Conservation (phyloP, 2,888 invertebrate genomes). For the Drymonia ruficornis region DNA sequence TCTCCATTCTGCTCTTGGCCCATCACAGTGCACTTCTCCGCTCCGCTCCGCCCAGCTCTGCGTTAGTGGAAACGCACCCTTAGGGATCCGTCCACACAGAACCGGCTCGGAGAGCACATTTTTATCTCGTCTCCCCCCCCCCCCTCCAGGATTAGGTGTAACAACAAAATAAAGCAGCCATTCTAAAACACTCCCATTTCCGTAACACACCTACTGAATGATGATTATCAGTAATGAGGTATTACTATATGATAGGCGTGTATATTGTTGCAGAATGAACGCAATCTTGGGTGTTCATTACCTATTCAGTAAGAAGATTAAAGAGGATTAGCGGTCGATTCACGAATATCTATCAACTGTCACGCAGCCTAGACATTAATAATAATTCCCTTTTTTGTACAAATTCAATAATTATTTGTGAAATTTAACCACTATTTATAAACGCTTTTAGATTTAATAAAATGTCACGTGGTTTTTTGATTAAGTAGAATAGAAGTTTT, state of each 20-base stretch:
- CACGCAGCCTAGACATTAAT: conserved; percentile 36
- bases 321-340: conserved; percentile 51
- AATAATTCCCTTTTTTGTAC: conserved; percentile 44
- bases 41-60: no score
- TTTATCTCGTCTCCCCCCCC: no score
- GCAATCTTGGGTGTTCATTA: conserved; percentile 70
- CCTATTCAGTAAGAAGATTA: conserved; percentile 61
- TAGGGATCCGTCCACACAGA: no score
- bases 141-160: no score
- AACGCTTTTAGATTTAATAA: conserved; percentile 37
- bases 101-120: no score
- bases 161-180: not conserved
- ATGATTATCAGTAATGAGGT: not conserved
- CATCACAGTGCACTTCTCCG: no score
- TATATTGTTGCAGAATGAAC: conserved; percentile 73
- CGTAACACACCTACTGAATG: conserved; percentile 2
- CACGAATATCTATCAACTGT: conserved; percentile 24
- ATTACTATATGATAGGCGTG: conserved; percentile 17
- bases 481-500: conserved; percentile 33
- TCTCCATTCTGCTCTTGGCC: no score
- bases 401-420: conserved; percentile 33
- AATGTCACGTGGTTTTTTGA: conserved; percentile 32
- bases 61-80: no score
- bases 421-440: conserved; percentile 30
- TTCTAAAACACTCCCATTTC: not conserved